phyloP scores from a whole-genome alignment of 2,113 vertebrate genomes.

The Microcebus ravelobensis region DNA sequence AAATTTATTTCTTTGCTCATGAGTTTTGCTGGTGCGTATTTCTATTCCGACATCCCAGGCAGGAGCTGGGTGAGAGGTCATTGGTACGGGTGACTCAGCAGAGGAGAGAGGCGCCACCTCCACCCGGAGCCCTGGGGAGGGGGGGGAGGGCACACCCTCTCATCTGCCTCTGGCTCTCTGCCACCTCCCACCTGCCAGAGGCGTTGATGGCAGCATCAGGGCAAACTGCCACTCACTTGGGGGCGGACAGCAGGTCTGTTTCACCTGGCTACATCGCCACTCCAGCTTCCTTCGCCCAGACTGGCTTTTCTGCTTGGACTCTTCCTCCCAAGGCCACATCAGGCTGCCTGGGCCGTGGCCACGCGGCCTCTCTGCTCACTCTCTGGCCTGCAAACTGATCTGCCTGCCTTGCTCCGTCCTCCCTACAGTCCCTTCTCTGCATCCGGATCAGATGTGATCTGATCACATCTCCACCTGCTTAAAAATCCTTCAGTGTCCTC shows the following conservation, averaged over 20 bases:
- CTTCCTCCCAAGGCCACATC: neutral
- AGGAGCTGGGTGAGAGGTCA: neutral
- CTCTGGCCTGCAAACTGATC: rapidly evolving
- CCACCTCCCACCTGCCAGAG: neutral
- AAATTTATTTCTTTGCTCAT: neutral
- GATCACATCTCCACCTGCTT: neutral
- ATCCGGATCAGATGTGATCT: neutral
- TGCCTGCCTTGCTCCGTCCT: neutral
- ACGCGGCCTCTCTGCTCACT: rapidly evolving
- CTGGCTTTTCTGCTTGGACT: neutral
- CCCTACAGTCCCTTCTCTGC: neutral
- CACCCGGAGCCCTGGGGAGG: neutral
- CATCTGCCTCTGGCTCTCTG: neutral
- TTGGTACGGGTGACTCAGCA: neutral
- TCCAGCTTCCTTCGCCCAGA: neutral
- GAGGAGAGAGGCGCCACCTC: neutral
- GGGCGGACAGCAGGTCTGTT: neutral
- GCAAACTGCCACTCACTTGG: neutral
- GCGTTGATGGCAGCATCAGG: rapidly evolving
- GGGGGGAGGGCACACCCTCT: rapidly evolving
- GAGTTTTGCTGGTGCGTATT: neutral
- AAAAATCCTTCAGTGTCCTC: neutral
- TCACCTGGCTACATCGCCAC: too few relatives aligned
- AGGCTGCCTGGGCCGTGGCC: neutral
- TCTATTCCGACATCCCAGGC: neutral